Conservation (phyloP, 2,797 vertebrate species). For the Ctenopoma kingsleyae region DNA sequence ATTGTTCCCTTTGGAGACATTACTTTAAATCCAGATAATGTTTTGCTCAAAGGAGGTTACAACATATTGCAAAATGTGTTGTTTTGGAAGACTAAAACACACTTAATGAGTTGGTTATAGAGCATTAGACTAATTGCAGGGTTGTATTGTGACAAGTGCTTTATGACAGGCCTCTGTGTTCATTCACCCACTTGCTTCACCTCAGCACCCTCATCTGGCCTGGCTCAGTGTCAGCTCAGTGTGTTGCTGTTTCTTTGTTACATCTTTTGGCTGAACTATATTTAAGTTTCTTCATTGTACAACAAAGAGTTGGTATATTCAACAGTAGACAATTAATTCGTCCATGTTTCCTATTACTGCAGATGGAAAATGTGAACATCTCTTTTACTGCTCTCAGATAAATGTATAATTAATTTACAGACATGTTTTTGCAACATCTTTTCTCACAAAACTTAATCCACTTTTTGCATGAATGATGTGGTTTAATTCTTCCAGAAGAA, state of each 20-base stretch:
- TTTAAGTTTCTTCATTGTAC: constrained; percentile 1
- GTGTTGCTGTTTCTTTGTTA: background rate
- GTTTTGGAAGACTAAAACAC: background rate
- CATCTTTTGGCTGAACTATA: constrained; percentile 7
- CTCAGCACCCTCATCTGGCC: constrained; percentile 67
- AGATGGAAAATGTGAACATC: background rate
- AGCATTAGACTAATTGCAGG: background rate
- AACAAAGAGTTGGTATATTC: constrained; percentile 1
- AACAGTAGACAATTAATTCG: constrained; percentile 3
- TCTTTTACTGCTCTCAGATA: background rate
- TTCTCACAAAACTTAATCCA: background rate
- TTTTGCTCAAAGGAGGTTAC: background rate
- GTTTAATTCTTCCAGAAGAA: background rate
- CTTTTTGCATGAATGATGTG: background rate
- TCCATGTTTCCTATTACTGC: background rate
- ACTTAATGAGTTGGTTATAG: background rate
- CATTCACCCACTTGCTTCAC: constrained; percentile 42
- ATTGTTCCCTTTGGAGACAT: constrained; percentile 1
- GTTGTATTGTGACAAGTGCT: constrained; percentile 11
- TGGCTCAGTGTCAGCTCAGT: constrained; percentile 36
- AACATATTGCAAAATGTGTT: background rate
- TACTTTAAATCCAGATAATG: background rate
- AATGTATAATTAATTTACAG: background rate
- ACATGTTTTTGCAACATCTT: background rate
- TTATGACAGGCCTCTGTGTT: constrained; percentile 10